Evolutionary conservation across 2,113 vertebrate genomes (phyloP).

Genomic region (Henicopernis longicauda): DNA sequence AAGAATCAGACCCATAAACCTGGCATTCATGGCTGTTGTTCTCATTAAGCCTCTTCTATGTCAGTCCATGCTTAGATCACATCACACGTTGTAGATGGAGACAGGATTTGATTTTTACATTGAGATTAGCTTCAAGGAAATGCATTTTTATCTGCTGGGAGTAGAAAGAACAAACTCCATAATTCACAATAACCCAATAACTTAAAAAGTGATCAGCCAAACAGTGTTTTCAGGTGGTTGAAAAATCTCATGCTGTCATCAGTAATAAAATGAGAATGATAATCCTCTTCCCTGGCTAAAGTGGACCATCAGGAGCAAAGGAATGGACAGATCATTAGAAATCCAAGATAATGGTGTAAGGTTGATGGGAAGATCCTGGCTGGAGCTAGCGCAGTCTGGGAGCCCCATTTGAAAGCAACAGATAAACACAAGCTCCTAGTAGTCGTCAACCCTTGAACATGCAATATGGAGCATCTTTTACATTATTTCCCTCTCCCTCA

Average conservation of each 20-base stretch:
- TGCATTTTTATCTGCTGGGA: constrained; percentile 35
- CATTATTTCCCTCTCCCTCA: not conserved
- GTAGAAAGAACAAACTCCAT: constrained; percentile 5
- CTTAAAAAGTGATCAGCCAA: constrained; percentile 6
- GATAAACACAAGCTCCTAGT: not conserved
- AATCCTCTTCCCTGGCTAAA: constrained; percentile 30
- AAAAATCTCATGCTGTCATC: constrained; percentile 25
- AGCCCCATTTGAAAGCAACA: not conserved
- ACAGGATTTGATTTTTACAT: not conserved
- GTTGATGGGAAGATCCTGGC: not conserved
- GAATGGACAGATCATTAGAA: constrained; percentile 22
- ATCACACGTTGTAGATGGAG: not conserved
- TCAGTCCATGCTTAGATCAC: not conserved
- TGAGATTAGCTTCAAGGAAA: constrained; percentile 9
- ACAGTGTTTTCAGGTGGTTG: not conserved
- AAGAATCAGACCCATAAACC: not conserved
- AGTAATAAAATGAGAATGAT: constrained; percentile 46
- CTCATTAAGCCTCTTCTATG: not conserved
- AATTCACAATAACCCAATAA: constrained; percentile 47
- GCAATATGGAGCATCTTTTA: not conserved
- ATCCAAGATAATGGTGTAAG: not conserved
- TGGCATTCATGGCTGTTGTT: not conserved
- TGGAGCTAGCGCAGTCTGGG: constrained; percentile 19
- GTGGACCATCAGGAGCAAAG: not conserved
- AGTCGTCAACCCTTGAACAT: not conserved